These are phyloP conservation scores for Chrysogorgia sp. DNA, from an alignment of 92 coral and sea anemone genomes.

Conservation along the genomic window DNA sequence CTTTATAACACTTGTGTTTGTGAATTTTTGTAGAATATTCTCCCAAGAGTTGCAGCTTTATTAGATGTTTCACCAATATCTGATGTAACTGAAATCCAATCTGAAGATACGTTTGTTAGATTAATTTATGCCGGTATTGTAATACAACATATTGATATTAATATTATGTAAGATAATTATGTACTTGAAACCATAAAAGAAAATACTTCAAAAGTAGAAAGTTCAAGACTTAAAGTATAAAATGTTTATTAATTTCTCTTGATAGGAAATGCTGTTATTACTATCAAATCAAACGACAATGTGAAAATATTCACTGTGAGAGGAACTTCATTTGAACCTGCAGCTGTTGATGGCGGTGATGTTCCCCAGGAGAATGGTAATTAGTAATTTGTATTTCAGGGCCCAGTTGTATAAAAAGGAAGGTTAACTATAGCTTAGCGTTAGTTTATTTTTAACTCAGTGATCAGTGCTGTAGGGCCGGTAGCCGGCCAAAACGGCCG, in stretches of 20 bases:
- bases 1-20: neutral
- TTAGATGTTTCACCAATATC: constrained; percentile 91
- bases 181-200: too few relatives aligned
- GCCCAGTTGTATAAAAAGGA: too few relatives aligned
- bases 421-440: too few relatives aligned
- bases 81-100: constrained; percentile 86
- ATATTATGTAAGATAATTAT: too few relatives aligned
- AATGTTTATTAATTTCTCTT: neutral
- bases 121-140: constrained; percentile 91
- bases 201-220: too few relatives aligned
- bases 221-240: too few relatives aligned
- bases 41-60: constrained; percentile 94
- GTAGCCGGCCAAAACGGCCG: too few relatives aligned
- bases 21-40: constrained; percentile 66
- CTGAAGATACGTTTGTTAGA: constrained; percentile 96
- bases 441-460: too few relatives aligned
- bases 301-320: constrained; percentile 86
- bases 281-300: constrained; percentile 82
- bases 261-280: constrained; percentile 92
- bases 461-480: too few relatives aligned
- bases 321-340: constrained; percentile 94
- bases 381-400: too few relatives aligned
- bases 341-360: constrained; percentile 74
- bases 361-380: constrained; percentile 81
- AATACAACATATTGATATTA: neutral